These are phyloP conservation scores for Belgica antarctica DNA, from an alignment of 2,888 invertebrate genomes.

Conservation along the genomic window DNA sequence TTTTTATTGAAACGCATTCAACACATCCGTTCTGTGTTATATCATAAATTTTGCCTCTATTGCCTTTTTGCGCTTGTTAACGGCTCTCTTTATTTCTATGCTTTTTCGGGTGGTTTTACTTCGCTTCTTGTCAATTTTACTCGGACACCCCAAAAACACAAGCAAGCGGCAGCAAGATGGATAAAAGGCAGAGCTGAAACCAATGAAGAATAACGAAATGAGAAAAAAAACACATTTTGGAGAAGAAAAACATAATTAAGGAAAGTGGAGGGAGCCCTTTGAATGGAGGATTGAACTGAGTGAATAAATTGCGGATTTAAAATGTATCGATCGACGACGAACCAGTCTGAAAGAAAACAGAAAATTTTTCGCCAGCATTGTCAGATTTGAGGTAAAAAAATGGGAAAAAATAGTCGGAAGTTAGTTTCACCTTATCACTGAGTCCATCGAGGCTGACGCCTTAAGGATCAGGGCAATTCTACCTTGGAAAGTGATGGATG, in stretches of 20 bases:
- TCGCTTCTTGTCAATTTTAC: too few relatives aligned
- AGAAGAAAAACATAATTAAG: slow-evolving; percentile 7
- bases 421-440: too few relatives aligned
- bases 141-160: too few relatives aligned
- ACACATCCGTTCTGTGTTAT: slow-evolving; percentile 30
- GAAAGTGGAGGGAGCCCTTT: slow-evolving; percentile 3
- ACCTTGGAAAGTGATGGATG: too few relatives aligned
- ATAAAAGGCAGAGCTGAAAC: background rate
- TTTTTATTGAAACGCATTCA: slow-evolving; percentile 24
- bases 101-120: slow-evolving; percentile 4
- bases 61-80: slow-evolving; percentile 22
- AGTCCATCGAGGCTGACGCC: too few relatives aligned
- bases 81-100: background rate
- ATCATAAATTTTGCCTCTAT: slow-evolving; percentile 24
- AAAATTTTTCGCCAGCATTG: too few relatives aligned
- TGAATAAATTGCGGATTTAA: too few relatives aligned
- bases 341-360: too few relatives aligned
- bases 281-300: background rate
- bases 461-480: too few relatives aligned
- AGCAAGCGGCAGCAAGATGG: background rate
- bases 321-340: too few relatives aligned
- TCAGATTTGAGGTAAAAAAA: too few relatives aligned
- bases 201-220: slow-evolving; percentile 6
- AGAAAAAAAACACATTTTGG: slow-evolving; percentile 10
- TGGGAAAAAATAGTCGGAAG: too few relatives aligned